Conservation (phyloP, 2,888 invertebrate species). For the Melipona beecheii region DNA sequence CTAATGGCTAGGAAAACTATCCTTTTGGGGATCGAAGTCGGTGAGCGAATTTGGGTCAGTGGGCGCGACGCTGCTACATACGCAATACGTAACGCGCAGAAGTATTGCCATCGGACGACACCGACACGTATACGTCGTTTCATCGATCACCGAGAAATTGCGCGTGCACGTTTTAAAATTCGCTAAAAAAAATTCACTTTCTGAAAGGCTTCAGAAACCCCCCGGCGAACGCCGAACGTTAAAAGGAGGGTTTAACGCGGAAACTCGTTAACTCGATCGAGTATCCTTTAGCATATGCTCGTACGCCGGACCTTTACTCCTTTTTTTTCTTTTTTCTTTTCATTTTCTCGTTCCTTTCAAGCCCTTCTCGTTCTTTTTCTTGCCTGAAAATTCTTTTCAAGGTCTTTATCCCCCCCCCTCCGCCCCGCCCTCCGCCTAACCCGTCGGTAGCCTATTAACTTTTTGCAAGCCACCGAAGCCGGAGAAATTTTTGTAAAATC, state of each 20-base stretch:
- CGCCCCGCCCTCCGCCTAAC: neutral
- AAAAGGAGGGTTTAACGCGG: neutral
- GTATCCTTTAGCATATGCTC: neutral
- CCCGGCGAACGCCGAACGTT: neutral
- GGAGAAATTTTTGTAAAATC: slow-evolving; percentile 47
- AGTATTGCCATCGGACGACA: slow-evolving; percentile 54
- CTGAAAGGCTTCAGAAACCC: no score
- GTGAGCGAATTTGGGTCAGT: slow-evolving; percentile 49
- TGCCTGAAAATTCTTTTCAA: neutral
- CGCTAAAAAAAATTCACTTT: neutral
- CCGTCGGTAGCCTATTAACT: slow-evolving; percentile 43
- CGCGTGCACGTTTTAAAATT: neutral
- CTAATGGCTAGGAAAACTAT: neutral
- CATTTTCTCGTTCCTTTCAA: neutral
- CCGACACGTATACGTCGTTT: slow-evolving; percentile 24
- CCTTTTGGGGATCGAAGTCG: slow-evolving; percentile 32
- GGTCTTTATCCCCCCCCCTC: neutral
- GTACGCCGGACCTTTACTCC: no score
- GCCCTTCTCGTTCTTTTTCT: neutral
- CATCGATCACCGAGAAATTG: slow-evolving; percentile 3
- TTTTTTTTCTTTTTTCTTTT: neutral
- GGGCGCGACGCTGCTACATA: slow-evolving; percentile 51
- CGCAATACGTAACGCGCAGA: slow-evolving; percentile 59
- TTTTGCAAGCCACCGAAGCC: slow-evolving; percentile 34
- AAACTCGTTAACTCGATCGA: neutral